Conservation (phyloP, 2,888 invertebrate genomes). For the Drosophila meridionalis region DNA sequence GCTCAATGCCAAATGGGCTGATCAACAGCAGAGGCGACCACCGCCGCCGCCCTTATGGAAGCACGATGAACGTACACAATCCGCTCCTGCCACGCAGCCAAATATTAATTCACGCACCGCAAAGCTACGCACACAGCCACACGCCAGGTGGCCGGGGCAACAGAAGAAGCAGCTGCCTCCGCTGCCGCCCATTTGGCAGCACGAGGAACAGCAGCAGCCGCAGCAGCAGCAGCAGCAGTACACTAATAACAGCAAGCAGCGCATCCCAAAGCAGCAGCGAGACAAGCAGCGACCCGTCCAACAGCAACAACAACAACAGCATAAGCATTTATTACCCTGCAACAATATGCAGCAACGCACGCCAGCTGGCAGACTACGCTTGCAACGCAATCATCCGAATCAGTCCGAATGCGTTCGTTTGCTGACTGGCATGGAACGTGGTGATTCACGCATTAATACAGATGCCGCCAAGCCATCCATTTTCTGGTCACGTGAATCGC, state of each 20-base stretch:
- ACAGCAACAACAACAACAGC: slow-evolving; percentile 13
- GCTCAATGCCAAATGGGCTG: slow-evolving; percentile 25
- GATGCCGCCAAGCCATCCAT: slow-evolving; percentile 68
- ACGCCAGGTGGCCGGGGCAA: neutral
- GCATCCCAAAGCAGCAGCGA: slow-evolving; percentile 31
- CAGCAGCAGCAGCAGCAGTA: slow-evolving; percentile 26
- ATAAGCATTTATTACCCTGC: slow-evolving; percentile 46
- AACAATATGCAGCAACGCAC: slow-evolving; percentile 55
- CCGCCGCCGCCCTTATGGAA: slow-evolving; percentile 46
- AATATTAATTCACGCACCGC: slow-evolving; percentile 22
- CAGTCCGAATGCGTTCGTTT: slow-evolving; percentile 62
- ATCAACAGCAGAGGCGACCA: slow-evolving; percentile 30
- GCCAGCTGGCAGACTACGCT: slow-evolving; percentile 38
- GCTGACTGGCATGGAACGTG: slow-evolving; percentile 58
- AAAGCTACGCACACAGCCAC: slow-evolving; percentile 32
- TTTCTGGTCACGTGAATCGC: slow-evolving; percentile 84
- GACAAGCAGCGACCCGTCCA: slow-evolving; percentile 6
- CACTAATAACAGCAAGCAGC: slow-evolving; percentile 23
- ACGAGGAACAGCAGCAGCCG: slow-evolving; percentile 34
- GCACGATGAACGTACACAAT: slow-evolving; percentile 41
- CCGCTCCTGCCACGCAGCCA: slow-evolving; percentile 24
- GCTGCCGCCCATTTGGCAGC: slow-evolving; percentile 31
- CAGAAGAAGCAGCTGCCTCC: slow-evolving; percentile 13
- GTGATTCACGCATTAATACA: slow-evolving; percentile 38
- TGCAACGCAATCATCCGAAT: slow-evolving; percentile 40